Evolutionary conservation across 2,113 vertebrate genomes (phyloP).

Genomic region (Turnix velox): DNA sequence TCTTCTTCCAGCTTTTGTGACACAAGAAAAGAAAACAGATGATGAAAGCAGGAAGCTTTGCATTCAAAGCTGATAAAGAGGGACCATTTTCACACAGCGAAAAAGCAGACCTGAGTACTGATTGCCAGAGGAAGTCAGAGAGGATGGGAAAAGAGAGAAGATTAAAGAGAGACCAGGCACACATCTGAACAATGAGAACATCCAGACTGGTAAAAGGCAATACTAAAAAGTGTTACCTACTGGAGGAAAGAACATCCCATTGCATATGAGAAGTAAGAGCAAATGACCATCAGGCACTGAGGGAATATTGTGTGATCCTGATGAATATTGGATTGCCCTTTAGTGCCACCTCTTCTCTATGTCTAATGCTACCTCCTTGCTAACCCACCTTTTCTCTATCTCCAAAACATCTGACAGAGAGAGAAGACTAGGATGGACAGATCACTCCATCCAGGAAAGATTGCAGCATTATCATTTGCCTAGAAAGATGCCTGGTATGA

Average conservation of each 20-base stretch:
- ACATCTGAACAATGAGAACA: neutral
- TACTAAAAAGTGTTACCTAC: neutral
- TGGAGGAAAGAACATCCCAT: neutral
- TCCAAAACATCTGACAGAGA: neutral
- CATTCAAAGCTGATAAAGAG: neutral
- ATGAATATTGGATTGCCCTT: neutral
- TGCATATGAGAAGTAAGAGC: neutral
- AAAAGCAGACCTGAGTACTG: neutral
- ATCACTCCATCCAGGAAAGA: neutral
- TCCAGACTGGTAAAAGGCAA: neutral
- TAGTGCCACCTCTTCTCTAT: neutral
- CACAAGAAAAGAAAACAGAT: neutral
- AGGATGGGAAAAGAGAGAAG: neutral
- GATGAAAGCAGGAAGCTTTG: neutral
- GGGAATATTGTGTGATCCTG: neutral
- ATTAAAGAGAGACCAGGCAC: neutral
- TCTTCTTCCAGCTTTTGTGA: neutral
- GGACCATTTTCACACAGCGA: neutral
- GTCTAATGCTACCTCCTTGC: neutral
- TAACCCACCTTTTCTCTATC: neutral
- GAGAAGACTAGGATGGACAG: neutral
- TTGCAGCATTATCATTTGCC: neutral
- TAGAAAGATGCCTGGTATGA: neutral
- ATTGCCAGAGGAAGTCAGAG: neutral
- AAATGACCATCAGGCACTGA: neutral